Evolutionary conservation across 2,113 vertebrate genomes (phyloP), one percentile per base, ranked within the genome.

Genomic region (Ranitomeya imitator): DNA sequence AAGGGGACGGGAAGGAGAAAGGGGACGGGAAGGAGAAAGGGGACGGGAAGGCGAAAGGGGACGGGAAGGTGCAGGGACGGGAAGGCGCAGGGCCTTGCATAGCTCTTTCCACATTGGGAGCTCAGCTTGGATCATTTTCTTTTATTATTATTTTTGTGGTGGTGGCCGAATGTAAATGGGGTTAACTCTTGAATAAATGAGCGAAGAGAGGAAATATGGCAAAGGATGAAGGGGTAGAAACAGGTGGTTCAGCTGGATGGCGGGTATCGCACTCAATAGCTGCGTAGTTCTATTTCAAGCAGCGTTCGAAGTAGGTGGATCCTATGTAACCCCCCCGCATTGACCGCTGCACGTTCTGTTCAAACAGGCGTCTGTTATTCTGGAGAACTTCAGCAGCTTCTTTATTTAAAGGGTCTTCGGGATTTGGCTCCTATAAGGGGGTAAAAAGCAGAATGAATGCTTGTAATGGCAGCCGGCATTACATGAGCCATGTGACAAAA

Each of bases 291-390:
- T 97, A 97, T 96, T 98, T 98, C 85, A 98, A 96, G 95, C 97
- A 98, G 93, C 97, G 96, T 92, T 98, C 97, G 15, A 98, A 98
- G 94, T 97, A 98, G 92, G 96, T 97, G 92, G 97, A 96, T 84
- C 97, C 97, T 57, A 98, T 96, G 89, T 98, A 98, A 85, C 97
- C 97, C 3, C 97, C 97, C 60, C 96, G 92, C 94, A 98, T 96
- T 18, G 97, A 97, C 85, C 97, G 95, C 90, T 96, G 96, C 79
- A 98, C 97, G 7, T 98, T 98, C 94, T 98, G 97, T 93, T 98
- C 97, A 31, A 98, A 98, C 78, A 98, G 96, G 90, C 97, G 95
- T 89, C 97, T 95, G 95, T 98, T 98, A 86, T 95, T 96, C 94
- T 97, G 97, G 63, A 98, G 95, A 85, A 97, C 97, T 86, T 98